These are phyloP conservation scores for Scartelaos histophorus DNA, from an alignment of 2,113 vertebrate species.

Conservation along the genomic window DNA sequence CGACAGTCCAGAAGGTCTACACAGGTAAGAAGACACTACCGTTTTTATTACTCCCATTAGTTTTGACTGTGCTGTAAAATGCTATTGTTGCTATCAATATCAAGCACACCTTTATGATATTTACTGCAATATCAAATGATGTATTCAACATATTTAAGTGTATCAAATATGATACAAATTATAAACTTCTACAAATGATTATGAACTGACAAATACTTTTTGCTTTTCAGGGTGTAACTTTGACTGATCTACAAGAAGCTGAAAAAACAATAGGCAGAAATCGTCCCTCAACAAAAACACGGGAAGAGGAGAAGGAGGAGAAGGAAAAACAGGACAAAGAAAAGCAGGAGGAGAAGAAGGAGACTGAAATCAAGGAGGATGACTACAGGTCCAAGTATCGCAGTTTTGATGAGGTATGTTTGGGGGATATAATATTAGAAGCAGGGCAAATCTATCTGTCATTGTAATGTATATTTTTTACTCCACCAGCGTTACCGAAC, in stretches of 20 bases:
- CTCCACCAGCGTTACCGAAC: slow-evolving; percentile 85
- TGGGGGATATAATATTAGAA: background rate
- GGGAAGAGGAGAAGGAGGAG: slow-evolving; percentile 94
- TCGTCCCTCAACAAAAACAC: slow-evolving; percentile 81
- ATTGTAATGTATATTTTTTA: slow-evolving; percentile 18
- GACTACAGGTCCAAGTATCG: slow-evolving; percentile 93
- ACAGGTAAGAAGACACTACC: slow-evolving; percentile 80
- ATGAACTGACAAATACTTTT: background rate
- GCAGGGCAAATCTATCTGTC: background rate
- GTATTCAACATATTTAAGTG: no score
- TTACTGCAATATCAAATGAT: no score
- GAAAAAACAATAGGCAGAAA: slow-evolving; percentile 95
- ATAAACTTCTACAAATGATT: no score
- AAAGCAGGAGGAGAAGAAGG: slow-evolving; percentile 94
- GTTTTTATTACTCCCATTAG: background rate
- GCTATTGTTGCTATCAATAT: no score
- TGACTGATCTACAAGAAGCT: slow-evolving; percentile 98
- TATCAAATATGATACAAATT: no score
- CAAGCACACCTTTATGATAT: no score
- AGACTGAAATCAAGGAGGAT: slow-evolving; percentile 90
- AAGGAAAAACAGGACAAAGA: slow-evolving; percentile 94
- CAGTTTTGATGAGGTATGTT: slow-evolving; percentile 87
- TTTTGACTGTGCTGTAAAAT: no score
- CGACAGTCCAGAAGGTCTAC: slow-evolving; percentile 98
- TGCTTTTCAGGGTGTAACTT: slow-evolving; percentile 86